These are phyloP conservation scores for Empidonax traillii DNA, from an alignment of 2,113 vertebrate species.

Conservation along the genomic window DNA sequence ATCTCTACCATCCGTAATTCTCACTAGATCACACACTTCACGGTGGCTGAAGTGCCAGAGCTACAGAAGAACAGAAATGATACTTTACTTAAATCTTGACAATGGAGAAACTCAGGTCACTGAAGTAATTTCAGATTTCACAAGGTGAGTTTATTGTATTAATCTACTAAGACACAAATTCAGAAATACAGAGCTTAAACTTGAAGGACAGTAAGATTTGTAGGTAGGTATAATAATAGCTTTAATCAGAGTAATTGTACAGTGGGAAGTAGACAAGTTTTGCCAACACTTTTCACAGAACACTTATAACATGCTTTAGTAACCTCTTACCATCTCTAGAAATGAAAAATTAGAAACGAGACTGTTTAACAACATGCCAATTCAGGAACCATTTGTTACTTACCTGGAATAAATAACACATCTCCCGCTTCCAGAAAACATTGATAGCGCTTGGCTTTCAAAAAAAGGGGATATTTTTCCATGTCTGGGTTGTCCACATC, in stretches of 20 bases:
- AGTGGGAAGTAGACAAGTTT: background rate
- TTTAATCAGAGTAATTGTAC: background rate
- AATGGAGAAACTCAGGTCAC: background rate
- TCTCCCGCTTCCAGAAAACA: slow-evolving; percentile 90
- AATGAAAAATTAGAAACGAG: background rate
- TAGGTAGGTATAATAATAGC: background rate
- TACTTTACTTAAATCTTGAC: background rate
- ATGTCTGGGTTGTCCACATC: slow-evolving; percentile 90
- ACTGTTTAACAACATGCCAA: background rate
- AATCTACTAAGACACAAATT: background rate
- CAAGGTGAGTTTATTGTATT: background rate
- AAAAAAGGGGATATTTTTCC: slow-evolving; percentile 88
- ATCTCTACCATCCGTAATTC: background rate
- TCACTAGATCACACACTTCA: background rate
- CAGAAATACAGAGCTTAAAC: background rate
- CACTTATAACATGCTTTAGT: background rate
- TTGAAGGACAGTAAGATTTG: background rate
- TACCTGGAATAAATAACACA: slow-evolving; percentile 95
- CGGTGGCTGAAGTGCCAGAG: background rate
- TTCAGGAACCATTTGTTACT: background rate
- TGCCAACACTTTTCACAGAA: background rate
- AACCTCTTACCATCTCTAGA: background rate
- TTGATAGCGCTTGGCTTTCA: slow-evolving; percentile 84
- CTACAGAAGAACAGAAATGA: background rate
- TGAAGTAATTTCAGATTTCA: background rate